These are phyloP conservation scores for Stenichneumon culpator DNA, from an alignment of 2,888 invertebrate genomes.

Conservation along the genomic window DNA sequence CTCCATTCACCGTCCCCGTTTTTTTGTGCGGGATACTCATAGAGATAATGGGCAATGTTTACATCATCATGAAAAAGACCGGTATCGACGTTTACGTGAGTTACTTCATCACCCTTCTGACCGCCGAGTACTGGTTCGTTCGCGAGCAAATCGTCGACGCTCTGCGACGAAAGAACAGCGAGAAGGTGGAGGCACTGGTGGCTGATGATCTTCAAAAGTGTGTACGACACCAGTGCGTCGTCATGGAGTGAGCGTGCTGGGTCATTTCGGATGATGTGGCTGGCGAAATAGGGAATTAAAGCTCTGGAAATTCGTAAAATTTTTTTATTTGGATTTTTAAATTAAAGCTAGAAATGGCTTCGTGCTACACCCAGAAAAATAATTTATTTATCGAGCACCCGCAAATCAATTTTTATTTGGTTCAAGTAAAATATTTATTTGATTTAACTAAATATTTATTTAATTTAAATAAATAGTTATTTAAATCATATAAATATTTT, in stretches of 20 bases:
- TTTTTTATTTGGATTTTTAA: too few relatives aligned
- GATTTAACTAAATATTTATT: too few relatives aligned
- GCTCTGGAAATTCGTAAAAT: too few relatives aligned
- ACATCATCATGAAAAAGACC: conserved; percentile 67
- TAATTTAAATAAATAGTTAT: too few relatives aligned
- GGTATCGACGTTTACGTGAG: conserved; percentile 74
- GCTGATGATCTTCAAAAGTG: conserved; percentile 36
- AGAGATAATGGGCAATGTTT: conserved; percentile 49
- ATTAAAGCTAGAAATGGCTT: neutral
- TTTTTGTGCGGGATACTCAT: conserved; percentile 67
- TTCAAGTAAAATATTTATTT: too few relatives aligned
- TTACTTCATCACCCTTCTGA: conserved; percentile 70
- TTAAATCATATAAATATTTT: too few relatives aligned
- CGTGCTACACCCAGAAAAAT: too few relatives aligned
- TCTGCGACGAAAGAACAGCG: conserved; percentile 44
- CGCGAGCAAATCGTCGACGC: conserved; percentile 56
- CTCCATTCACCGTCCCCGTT: conserved; percentile 53
- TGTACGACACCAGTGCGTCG: conserved; percentile 51
- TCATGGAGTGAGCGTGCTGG: conserved; percentile 43
- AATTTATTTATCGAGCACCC: too few relatives aligned
- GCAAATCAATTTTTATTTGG: too few relatives aligned
- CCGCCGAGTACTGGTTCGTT: conserved; percentile 74
- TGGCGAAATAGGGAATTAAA: too few relatives aligned
- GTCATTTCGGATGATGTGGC: too few relatives aligned
- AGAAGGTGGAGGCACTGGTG: neutral